These are phyloP conservation scores for Cottus gobio DNA, from an alignment of 2,113 vertebrate species.

Conservation along the genomic window DNA sequence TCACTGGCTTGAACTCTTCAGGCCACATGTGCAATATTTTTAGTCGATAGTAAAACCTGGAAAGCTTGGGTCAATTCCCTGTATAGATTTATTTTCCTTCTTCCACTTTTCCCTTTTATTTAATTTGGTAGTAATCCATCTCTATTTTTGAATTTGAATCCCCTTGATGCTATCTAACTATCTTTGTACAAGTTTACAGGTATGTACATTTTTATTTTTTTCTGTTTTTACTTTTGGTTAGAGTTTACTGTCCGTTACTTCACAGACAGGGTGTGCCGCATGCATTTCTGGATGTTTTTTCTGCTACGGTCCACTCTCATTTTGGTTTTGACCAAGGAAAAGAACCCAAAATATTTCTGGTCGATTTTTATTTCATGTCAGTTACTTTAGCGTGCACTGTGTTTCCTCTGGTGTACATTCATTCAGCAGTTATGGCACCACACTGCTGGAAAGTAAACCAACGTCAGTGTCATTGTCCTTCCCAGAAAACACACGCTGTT, in stretches of 20 bases:
- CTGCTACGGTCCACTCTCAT: slow-evolving; percentile 51
- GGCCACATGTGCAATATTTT: slow-evolving; percentile 55
- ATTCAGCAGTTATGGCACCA: neutral
- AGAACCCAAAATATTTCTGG: slow-evolving; percentile 46
- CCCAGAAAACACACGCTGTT: neutral
- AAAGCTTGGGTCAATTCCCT: slow-evolving; percentile 33
- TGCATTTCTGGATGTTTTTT: slow-evolving; percentile 37
- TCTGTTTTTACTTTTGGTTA: slow-evolving; percentile 34
- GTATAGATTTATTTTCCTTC: slow-evolving; percentile 32
- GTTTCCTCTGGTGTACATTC: slow-evolving; percentile 30
- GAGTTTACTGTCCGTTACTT: slow-evolving; percentile 29
- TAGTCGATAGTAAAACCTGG: slow-evolving; percentile 14
- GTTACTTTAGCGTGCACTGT: slow-evolving; percentile 9
- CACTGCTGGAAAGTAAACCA: slow-evolving; percentile 10
- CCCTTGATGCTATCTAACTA: neutral
- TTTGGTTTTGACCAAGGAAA: slow-evolving; percentile 61
- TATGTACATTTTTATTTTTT: slow-evolving; percentile 18
- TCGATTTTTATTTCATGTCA: slow-evolving; percentile 48
- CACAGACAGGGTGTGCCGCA: slow-evolving; percentile 47
- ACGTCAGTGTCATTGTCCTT: neutral
- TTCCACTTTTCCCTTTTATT: slow-evolving; percentile 8
- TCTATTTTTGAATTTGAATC: slow-evolving; percentile 11
- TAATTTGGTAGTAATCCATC: slow-evolving; percentile 19
- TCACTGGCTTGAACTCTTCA: slow-evolving; percentile 15
- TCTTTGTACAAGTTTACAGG: neutral